Evolutionary conservation across 2,113 vertebrate species (phyloP).

Genomic region (Lagenorhynchus albirostris): DNA sequence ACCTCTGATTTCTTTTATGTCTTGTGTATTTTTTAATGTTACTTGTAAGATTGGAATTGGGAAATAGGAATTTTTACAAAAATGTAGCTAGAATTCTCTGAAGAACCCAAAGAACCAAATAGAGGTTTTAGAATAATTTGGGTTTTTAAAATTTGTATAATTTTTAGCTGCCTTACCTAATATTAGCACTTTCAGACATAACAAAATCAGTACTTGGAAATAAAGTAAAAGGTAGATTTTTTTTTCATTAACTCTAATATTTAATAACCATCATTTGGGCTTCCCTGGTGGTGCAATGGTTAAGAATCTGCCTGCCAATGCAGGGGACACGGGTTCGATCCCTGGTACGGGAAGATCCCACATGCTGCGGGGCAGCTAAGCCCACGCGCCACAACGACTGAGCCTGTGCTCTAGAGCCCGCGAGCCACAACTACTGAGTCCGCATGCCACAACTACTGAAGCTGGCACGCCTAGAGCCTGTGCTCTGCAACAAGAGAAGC

Average conservation of each 20-base stretch:
- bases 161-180: neutral
- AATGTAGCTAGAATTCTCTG: neutral
- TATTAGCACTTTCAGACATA: neutral
- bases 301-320: too few species aligned
- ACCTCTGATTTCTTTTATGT: neutral
- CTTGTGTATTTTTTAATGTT: neutral
- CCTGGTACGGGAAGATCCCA: too few species aligned
- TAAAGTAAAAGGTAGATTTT: neutral
- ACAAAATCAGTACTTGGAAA: neutral
- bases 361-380: too few species aligned
- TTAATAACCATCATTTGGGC: neutral
- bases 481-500: too few species aligned
- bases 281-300: too few species aligned
- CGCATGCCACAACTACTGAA: too few species aligned
- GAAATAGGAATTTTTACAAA: slow-evolving; percentile 2
- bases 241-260: neutral
- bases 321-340: too few species aligned
- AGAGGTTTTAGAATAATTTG: neutral
- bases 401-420: too few species aligned
- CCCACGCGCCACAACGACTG: too few species aligned
- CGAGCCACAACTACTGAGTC: too few species aligned
- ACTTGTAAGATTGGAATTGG: neutral
- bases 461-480: too few species aligned
- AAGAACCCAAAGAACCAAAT: neutral
- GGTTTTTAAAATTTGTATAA: neutral